These are phyloP conservation scores for Dioctria rufipes DNA, from an alignment of 2,888 invertebrate species.

Conservation along the genomic window DNA sequence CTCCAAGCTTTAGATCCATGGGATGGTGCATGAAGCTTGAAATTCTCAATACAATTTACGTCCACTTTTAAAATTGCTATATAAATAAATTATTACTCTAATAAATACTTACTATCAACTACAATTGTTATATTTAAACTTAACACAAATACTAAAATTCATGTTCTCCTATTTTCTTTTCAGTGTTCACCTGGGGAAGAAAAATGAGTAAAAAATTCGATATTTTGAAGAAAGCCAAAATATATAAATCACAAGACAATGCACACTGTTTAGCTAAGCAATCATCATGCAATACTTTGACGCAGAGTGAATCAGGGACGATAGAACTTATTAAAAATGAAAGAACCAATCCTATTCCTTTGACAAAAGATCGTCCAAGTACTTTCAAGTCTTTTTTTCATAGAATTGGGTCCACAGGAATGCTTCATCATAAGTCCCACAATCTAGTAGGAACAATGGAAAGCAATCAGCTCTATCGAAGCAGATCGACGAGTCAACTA, in stretches of 20 bases:
- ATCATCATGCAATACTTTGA: constrained; percentile 68
- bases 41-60: too few species aligned
- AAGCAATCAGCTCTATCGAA: constrained; percentile 75
- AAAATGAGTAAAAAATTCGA: constrained; percentile 85
- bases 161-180: too few species aligned
- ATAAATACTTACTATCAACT: too few species aligned
- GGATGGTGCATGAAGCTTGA: too few species aligned
- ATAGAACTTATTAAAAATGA: constrained; percentile 71
- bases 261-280: constrained; percentile 57
- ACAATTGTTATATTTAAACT: too few species aligned
- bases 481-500: constrained; percentile 84
- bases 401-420: constrained; percentile 84
- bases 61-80: too few species aligned
- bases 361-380: constrained; percentile 69
- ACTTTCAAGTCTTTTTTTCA: constrained; percentile 82
- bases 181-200: constrained; percentile 78
- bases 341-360: constrained; percentile 52
- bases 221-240: constrained; percentile 78
- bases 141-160: too few species aligned
- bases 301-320: constrained; percentile 75
- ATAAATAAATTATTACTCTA: too few species aligned
- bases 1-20: too few species aligned
- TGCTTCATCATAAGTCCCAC: constrained; percentile 75
- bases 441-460: constrained; percentile 59
- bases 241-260: constrained; percentile 72